Conservation (phyloP, 2,888 invertebrate species). For the Pyrgus malvae region DNA sequence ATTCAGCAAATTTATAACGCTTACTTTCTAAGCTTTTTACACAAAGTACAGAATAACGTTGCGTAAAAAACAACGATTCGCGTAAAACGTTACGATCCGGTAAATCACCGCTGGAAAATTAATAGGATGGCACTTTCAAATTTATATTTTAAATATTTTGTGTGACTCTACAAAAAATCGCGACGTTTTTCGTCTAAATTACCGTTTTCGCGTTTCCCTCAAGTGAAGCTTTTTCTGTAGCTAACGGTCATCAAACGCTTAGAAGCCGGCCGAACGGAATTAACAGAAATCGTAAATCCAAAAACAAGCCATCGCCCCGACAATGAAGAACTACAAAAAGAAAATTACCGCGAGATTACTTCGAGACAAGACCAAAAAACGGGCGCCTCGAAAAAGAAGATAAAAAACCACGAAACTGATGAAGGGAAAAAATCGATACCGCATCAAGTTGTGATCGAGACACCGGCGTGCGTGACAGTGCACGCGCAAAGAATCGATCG, state of each 20-base stretch:
- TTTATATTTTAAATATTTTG: constrained; percentile 8
- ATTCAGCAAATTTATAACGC: background rate
- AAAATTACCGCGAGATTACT: constrained; percentile 34
- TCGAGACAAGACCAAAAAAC: constrained; percentile 61
- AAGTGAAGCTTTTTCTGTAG: background rate
- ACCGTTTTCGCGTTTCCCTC: constrained; percentile 22
- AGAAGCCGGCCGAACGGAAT: constrained; percentile 28
- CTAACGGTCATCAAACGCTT: constrained; percentile 14
- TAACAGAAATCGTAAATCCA: constrained; percentile 57
- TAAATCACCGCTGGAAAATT: constrained; percentile 9
- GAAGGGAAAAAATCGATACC: constrained; percentile 60
- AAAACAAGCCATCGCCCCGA: constrained; percentile 45
- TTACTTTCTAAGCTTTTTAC: no score
- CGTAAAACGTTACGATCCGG: background rate
- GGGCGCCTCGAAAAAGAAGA: constrained; percentile 46
- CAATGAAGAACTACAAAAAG: constrained; percentile 54
- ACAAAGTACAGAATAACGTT: no score
- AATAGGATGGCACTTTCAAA: constrained; percentile 15
- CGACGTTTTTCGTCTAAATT: constrained; percentile 16
- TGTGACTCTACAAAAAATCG: constrained; percentile 10
- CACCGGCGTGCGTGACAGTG: constrained; percentile 66
- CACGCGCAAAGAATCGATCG: constrained; percentile 60
- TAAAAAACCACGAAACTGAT: constrained; percentile 43
- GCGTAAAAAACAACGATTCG: background rate
- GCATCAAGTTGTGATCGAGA: constrained; percentile 47